Conservation (phyloP, 2,888 invertebrate species). For the Parelbella ahira region DNA sequence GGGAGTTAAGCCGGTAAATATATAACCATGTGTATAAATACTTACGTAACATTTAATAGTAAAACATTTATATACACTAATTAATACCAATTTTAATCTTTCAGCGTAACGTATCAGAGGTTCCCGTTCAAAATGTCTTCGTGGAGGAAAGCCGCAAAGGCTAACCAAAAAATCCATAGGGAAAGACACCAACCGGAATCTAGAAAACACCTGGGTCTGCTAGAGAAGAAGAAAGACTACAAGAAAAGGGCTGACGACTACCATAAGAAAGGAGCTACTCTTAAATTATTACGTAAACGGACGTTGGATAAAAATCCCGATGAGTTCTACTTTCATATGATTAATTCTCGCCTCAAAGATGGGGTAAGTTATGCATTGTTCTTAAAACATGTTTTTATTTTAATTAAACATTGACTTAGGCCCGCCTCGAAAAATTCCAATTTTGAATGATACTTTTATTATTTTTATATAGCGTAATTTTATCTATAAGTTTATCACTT, state of each 20-base stretch:
- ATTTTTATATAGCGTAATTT: too few relatives aligned
- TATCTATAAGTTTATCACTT: too few relatives aligned
- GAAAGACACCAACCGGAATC: constrained; percentile 92
- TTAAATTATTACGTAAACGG: constrained; percentile 89
- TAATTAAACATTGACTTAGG: too few relatives aligned
- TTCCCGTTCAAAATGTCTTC: constrained; percentile 85
- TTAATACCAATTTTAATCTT: too few relatives aligned
- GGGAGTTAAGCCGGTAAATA: too few relatives aligned
- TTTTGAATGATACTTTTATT: too few relatives aligned
- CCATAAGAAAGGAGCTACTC: constrained; percentile 89
- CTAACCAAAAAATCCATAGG: constrained; percentile 90
- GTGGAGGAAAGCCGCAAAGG: constrained; percentile 93
- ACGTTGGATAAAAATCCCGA: constrained; percentile 97
- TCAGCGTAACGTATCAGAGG: too few relatives aligned
- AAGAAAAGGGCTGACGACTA: constrained; percentile 87
- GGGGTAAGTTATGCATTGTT: constrained; percentile 58
- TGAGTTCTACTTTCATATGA: constrained; percentile 99
- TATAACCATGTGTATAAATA: too few relatives aligned
- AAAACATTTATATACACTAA: too few relatives aligned
- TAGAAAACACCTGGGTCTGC: constrained; percentile 87
- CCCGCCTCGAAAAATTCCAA: too few relatives aligned
- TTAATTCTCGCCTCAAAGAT: constrained; percentile 87
- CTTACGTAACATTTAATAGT: too few relatives aligned
- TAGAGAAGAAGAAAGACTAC: constrained; percentile 96
- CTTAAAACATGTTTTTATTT: too few relatives aligned